Base-by-base conservation (phyloP, 2,797 vertebrate species). In the Brotogeris chrysoptera region DNA sequence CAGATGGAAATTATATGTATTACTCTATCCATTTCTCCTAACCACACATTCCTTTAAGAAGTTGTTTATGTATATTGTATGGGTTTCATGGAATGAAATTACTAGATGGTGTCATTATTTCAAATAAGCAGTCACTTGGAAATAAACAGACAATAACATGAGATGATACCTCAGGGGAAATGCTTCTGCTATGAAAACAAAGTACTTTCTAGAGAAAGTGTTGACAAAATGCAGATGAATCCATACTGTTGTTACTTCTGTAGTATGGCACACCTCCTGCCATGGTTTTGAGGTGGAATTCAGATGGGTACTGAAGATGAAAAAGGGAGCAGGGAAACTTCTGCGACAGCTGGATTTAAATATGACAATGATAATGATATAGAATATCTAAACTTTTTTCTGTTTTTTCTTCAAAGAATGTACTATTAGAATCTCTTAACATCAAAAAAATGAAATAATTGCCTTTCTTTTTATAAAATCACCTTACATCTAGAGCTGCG, bases 321-420 rank as follows among this genome's bases (percentile, higher is more conserved):
- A 61, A 64, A 80, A 86, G 10, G 11, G 2, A 72, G 2, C 5
- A 17, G 25, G 21, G 9, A 70, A 66, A 17, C 32, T 65, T 70
- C 16, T 30, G 5, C 11, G 16, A 46, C 24, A 76, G 3, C 16
- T 39, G 21, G 10, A 47, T 52, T 91, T 49, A 59, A 77, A 78
- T n/a, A 10, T 9, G 5, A 28, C 1, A 0, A 16, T 7, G 4
- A 3, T 25, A 68, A 82, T 28, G 10, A 52, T 5, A 25, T 0
- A 46, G 16, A 7, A 27, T 46, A 60, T 13, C 4, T 38, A 32
- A 59, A 57, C 3, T 12, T 46, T 43, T 66, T 23, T 1, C 20
- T 49, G 9, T 5, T 60, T 46, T 8, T 36, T 20, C 21, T 32
- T 43, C 1, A 8, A 68, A 64, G 0, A 38, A 20, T 7, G 8